These are phyloP conservation scores for Merodon equestris DNA, from an alignment of 2,888 invertebrate genomes.

Conservation along the genomic window DNA sequence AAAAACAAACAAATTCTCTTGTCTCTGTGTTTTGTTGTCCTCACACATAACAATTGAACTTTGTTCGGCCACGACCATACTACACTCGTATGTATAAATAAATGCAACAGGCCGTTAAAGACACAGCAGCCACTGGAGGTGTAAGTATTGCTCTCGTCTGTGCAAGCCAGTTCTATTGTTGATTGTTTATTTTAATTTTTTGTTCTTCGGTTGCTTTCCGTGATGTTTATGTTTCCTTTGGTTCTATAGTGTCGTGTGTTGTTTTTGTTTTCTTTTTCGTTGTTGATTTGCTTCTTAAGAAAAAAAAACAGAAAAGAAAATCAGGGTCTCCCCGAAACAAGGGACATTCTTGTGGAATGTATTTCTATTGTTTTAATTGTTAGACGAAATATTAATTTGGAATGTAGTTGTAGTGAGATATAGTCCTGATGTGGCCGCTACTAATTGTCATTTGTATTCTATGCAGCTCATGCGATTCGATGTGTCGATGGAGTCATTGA, in stretches of 20 bases:
- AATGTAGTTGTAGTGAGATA: conserved; percentile 38
- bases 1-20: conserved; percentile 69
- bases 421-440: neutral
- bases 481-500: conserved; percentile 87
- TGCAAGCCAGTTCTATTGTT: conserved; percentile 50
- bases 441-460: neutral
- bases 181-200: conserved; percentile 40
- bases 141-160: conserved; percentile 77
- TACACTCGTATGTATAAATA: conserved; percentile 11
- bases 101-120: conserved; percentile 84
- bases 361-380: conserved; percentile 49
- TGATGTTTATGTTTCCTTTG: too few relatives aligned
- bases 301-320: conserved; percentile 20
- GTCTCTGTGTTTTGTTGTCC: conserved; percentile 73
- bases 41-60: conserved; percentile 62
- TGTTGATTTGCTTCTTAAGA: conserved; percentile 44
- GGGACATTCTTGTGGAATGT: conserved; percentile 49
- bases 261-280: conserved; percentile 24
- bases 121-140: conserved; percentile 84
- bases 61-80: conserved; percentile 59
- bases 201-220: conserved; percentile 47
- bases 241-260: conserved; percentile 20
- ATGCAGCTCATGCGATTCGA: conserved; percentile 89
- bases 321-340: conserved; percentile 3
- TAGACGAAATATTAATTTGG: conserved; percentile 50